Conservation (phyloP, 2,113 vertebrate genomes). For the Raja brachyura region DNA sequence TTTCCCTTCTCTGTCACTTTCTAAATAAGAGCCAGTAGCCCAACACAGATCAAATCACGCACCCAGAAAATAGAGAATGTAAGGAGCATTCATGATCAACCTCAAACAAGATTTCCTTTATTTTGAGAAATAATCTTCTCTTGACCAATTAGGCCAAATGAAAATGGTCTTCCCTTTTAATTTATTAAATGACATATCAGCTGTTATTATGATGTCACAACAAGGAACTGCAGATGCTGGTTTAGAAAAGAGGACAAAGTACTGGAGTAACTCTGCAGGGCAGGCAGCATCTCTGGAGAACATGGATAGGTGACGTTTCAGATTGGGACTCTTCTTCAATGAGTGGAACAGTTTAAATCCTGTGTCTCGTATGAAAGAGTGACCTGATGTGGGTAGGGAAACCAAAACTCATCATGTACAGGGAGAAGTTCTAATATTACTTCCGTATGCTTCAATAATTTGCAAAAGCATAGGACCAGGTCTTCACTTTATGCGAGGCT, state of each 20-base stretch:
- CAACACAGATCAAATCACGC: not conserved
- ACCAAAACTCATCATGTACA: not conserved
- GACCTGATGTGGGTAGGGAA: not conserved
- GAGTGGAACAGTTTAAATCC: not conserved
- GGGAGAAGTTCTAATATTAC: not conserved
- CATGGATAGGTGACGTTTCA: no score
- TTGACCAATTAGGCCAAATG: not conserved
- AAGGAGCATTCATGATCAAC: not conserved
- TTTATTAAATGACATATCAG: not conserved
- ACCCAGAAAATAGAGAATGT: not conserved
- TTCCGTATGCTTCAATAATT: not conserved
- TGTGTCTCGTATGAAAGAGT: not conserved
- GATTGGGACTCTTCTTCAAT: no score
- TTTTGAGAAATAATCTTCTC: not conserved
- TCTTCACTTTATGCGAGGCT: not conserved
- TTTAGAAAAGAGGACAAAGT: no score
- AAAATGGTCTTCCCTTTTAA: not conserved
- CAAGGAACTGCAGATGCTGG: no score
- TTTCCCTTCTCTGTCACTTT: not conserved
- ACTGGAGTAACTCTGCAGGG: no score
- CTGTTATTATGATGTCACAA: not conserved
- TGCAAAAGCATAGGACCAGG: not conserved
- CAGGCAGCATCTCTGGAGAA: no score
- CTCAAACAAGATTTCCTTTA: not conserved
- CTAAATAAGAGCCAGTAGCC: not conserved